Evolutionary conservation across 2,797 vertebrate species (phyloP).

Genomic region (Sebastes matsubarae): DNA sequence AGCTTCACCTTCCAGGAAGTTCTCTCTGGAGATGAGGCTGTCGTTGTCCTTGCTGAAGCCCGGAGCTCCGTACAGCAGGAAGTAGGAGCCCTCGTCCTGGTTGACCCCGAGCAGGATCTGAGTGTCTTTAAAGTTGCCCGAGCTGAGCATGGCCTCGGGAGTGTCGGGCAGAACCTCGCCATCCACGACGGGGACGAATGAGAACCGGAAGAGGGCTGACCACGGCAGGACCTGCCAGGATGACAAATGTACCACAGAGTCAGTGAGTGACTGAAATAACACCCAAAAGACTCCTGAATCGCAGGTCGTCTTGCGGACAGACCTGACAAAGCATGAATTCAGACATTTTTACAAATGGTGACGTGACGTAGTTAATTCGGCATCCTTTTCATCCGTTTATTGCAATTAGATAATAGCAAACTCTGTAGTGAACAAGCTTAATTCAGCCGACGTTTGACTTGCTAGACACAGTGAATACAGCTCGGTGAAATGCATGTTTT

Average conservation of each 20-base stretch:
- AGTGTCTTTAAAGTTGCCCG: conserved; percentile 87
- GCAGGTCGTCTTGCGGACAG: no score
- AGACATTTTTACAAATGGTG: no score
- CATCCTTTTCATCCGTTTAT: no score
- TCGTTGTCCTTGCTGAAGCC: conserved; percentile 96
- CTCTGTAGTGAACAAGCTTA: no score
- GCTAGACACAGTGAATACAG: no score
- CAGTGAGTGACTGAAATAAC: neutral
- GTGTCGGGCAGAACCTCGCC: conserved; percentile 89
- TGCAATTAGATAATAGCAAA: no score
- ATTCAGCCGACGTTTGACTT: no score
- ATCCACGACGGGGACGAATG: conserved; percentile 92
- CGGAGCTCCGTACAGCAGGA: conserved; percentile 91
- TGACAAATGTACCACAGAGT: neutral
- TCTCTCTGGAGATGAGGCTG: conserved; percentile 91
- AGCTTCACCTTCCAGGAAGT: conserved; percentile 86
- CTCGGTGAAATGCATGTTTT: no score
- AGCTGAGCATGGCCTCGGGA: conserved; percentile 87
- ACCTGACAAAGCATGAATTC: no score
- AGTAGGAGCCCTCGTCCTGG: conserved; percentile 92
- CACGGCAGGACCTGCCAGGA: conserved; percentile 82
- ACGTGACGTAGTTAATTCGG: no score
- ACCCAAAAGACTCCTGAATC: neutral
- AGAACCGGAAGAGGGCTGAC: conserved; percentile 89
- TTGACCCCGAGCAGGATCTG: conserved; percentile 91